Percentiles rank a stretch among this genome's conserved stretches.
phyloP scores from a whole-genome alignment of 2,797 vertebrate genomes.

The Ctenosaura bakeri region DNA sequence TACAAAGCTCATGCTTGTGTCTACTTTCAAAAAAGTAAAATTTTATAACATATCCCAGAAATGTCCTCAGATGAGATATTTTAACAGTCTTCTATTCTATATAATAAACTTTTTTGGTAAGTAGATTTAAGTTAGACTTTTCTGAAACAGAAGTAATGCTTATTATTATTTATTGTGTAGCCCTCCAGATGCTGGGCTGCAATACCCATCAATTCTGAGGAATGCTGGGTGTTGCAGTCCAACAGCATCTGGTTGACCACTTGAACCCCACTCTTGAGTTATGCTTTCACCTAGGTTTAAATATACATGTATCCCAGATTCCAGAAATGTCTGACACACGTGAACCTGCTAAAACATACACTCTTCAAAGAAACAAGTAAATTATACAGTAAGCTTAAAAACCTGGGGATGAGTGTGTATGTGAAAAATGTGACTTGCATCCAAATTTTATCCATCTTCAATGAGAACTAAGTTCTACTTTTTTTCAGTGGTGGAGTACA shows the following conservation, averaged over 20 bases:
- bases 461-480: background rate
- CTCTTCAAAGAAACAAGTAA: background rate
- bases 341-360: background rate
- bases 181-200: no score
- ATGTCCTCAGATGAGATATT: background rate
- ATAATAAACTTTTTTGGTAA: background rate
- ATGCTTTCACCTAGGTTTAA: no score
- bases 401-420: background rate
- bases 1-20: rapidly evolving
- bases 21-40: background rate
- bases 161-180: no score
- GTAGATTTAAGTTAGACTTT: background rate
- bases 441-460: background rate
- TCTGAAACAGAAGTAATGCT: background rate
- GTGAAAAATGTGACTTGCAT: background rate
- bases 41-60: rapidly evolving
- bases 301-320: background rate
- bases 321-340: background rate
- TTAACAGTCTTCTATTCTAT: background rate
- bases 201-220: no score
- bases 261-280: background rate
- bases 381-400: background rate
- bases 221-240: no score
- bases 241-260: no score
- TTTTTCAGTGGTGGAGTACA: background rate